Percentiles rank a stretch among this genome's conserved stretches.
Evolutionary conservation across 2,113 vertebrate species (phyloP).

Genomic region (Motacilla tschutschensis): DNA sequence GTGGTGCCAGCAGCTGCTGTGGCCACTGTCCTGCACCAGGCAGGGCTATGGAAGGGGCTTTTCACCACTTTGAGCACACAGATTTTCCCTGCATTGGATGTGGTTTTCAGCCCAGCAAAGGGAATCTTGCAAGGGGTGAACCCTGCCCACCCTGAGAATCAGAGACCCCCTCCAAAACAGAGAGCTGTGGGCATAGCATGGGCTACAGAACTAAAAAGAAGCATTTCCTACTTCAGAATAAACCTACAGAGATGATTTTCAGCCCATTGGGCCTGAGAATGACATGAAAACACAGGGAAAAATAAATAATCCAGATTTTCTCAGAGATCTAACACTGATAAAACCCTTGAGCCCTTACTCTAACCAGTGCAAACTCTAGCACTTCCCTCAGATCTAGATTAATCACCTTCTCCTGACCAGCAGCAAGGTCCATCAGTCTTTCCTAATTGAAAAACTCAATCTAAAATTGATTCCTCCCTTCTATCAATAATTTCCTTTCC

Average conservation of each 20-base stretch:
- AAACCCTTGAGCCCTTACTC: background rate
- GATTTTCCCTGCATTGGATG: background rate
- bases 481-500: background rate
- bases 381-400: background rate
- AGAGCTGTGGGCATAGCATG: background rate
- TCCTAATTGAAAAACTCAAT: background rate
- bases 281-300: background rate
- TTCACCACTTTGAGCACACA: background rate
- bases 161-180: background rate
- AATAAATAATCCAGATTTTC: background rate
- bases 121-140: background rate
- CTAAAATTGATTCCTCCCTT: background rate
- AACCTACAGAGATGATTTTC: background rate
- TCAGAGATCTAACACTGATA: background rate
- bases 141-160: background rate
- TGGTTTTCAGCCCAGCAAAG: background rate
- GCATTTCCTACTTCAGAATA: background rate
- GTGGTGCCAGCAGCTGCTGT: background rate
- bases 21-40: background rate
- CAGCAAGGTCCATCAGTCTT: background rate
- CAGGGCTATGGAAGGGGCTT: background rate
- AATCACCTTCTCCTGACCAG: background rate
- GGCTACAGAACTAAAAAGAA: background rate
- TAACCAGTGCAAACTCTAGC: background rate
- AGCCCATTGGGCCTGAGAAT: background rate